Evolutionary conservation across 2,888 invertebrate genomes (phyloP).

Genomic region (Eupithecia tripunctaria): DNA sequence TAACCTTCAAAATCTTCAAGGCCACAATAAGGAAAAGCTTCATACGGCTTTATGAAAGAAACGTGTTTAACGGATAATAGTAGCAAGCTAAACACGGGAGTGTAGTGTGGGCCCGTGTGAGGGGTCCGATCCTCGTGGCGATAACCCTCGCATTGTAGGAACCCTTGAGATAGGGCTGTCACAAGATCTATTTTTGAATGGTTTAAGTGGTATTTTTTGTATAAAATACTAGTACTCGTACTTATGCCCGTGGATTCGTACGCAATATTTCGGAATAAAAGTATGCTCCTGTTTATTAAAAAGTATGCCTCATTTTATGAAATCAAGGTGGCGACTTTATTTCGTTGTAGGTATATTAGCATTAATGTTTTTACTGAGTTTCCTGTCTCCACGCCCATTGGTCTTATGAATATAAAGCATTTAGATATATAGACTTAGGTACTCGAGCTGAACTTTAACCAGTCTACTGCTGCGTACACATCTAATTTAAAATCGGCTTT

Average conservation of each 20-base stretch:
- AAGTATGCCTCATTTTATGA: too few relatives aligned
- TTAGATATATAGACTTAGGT: too few relatives aligned
- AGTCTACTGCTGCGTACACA: background rate
- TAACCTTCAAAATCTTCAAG: constrained; percentile 30
- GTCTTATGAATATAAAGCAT: background rate
- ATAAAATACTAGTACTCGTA: background rate
- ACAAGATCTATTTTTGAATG: background rate
- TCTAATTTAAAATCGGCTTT: background rate
- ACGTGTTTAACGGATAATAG: constrained; percentile 46
- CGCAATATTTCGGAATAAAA: too few relatives aligned
- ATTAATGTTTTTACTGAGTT: too few relatives aligned
- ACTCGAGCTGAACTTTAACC: background rate
- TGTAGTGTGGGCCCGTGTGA: constrained; percentile 48
- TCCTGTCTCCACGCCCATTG: background rate
- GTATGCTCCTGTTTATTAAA: too few relatives aligned
- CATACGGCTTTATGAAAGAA: constrained; percentile 35
- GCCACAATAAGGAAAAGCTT: constrained; percentile 33
- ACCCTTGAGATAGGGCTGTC: constrained; percentile 59
- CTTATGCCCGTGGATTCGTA: too few relatives aligned
- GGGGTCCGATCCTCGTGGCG: constrained; percentile 58
- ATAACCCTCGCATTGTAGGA: constrained; percentile 65
- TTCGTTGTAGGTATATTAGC: background rate
- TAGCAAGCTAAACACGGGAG: constrained; percentile 42
- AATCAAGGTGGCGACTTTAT: too few relatives aligned
- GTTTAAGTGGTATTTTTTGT: background rate